Evolutionary conservation across 2,797 vertebrate species (phyloP).

Genomic region (Myotis vivesi): DNA sequence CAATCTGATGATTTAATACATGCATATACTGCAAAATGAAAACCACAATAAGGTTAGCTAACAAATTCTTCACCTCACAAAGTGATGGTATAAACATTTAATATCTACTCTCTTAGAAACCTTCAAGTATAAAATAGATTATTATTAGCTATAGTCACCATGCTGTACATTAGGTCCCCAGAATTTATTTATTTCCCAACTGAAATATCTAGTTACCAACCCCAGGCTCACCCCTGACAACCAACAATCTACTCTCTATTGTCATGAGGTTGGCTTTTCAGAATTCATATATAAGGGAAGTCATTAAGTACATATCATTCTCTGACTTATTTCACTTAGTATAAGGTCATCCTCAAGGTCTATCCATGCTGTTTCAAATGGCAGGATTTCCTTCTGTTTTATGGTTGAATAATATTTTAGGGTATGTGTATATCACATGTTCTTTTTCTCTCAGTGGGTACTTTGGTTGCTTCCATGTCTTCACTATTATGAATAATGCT

Average conservation of each 20-base stretch:
- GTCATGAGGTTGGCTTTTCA: background rate
- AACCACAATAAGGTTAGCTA: background rate
- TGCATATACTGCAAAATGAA: background rate
- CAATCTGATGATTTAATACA: background rate
- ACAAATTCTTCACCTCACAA: background rate
- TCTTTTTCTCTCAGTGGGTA: background rate
- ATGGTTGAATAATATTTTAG: background rate
- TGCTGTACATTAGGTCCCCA: too few species aligned
- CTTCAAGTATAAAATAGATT: background rate
- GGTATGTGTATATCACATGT: background rate
- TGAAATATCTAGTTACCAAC: background rate
- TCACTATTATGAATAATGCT: background rate
- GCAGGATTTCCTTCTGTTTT: background rate
- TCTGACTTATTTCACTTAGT: too few species aligned
- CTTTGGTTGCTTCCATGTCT: background rate
- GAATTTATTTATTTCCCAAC: too few species aligned
- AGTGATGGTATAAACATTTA: background rate
- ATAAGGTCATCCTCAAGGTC: too few species aligned
- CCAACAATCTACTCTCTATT: background rate
- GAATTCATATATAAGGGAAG: background rate
- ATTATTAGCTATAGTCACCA: too few species aligned
- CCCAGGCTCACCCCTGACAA: background rate
- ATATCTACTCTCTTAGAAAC: background rate
- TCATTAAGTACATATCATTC: background rate
- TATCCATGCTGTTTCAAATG: too few species aligned